Evolutionary conservation across 1,140 invertebrate species (phyloP).

Genomic region (Apis florea): DNA sequence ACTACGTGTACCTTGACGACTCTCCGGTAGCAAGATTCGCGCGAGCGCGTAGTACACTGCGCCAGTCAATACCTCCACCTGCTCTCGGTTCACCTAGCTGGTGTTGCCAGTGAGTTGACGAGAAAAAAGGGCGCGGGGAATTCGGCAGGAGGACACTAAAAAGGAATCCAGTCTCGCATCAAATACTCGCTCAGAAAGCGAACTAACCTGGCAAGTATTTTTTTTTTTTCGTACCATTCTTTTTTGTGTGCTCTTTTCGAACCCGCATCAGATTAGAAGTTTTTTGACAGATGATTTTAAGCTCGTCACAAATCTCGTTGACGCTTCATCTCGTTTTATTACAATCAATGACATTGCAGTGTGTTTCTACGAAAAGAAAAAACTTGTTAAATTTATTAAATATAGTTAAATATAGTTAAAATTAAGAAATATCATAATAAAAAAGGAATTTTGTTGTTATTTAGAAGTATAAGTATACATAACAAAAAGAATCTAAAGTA

Average conservation of each 20-base stretch:
- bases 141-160: slow-evolving; percentile 35
- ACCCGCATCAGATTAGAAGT: background rate
- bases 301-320: background rate
- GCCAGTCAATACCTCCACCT: slow-evolving; percentile 59
- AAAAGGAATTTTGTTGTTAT: background rate
- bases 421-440: no score
- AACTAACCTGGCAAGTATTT: slow-evolving; percentile 20
- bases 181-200: slow-evolving; percentile 16
- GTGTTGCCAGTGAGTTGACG: slow-evolving; percentile 37
- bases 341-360: background rate
- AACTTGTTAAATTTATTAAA: no score
- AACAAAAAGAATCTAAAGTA: background rate
- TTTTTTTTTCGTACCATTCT: background rate
- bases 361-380: background rate
- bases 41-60: slow-evolving; percentile 51
- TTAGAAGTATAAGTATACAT: background rate
- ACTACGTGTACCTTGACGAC: slow-evolving; percentile 20
- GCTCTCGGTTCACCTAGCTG: slow-evolving; percentile 45
- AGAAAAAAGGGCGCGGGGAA: slow-evolving; percentile 32
- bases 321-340: background rate
- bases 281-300: background rate
- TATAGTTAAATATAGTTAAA: no score
- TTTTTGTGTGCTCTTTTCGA: background rate
- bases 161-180: slow-evolving; percentile 42
- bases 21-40: slow-evolving; percentile 42